phyloP scores from a whole-genome alignment of 2,797 vertebrate genomes.

The Gallinago solitaria region DNA sequence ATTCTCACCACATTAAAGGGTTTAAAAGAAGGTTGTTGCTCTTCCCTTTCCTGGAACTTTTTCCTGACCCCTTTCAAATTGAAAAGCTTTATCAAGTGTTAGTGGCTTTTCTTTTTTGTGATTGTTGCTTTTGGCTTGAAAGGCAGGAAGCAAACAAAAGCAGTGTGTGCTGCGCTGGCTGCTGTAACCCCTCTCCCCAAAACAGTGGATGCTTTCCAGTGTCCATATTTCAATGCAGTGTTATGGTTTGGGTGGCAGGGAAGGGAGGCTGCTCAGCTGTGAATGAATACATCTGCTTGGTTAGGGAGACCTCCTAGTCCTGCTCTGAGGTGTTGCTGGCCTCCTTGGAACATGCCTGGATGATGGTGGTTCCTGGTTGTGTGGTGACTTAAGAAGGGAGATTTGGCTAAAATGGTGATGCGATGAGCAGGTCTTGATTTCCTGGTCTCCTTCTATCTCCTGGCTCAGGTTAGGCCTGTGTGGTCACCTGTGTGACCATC shows the following conservation, averaged over 20 bases:
- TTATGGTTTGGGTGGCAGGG: background rate
- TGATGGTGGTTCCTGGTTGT: background rate
- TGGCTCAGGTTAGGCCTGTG: background rate
- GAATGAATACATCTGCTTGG: background rate
- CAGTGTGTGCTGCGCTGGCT: background rate
- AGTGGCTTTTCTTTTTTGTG: slow-evolving; percentile 14
- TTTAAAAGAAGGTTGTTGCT: slow-evolving; percentile 18
- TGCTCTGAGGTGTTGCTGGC: background rate
- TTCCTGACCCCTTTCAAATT: slow-evolving; percentile 29
- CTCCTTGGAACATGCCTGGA: background rate
- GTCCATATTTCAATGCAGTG: background rate
- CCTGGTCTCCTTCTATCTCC: background rate
- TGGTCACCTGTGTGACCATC: background rate
- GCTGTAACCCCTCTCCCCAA: background rate
- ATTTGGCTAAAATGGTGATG: background rate
- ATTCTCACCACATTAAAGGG: background rate
- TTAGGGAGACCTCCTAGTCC: background rate
- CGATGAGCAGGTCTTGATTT: background rate
- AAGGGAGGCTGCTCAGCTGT: background rate
- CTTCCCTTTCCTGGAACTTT: slow-evolving; percentile 52
- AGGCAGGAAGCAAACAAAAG: slow-evolving; percentile 41
- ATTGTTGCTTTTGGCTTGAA: slow-evolving; percentile 46
- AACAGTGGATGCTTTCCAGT: background rate
- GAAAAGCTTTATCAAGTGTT: slow-evolving; percentile 45
- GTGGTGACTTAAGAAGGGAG: background rate